Evolutionary conservation across 2,888 invertebrate species (phyloP), one percentile per base, ranked within the genome.

Genomic region (Patella depressa): DNA sequence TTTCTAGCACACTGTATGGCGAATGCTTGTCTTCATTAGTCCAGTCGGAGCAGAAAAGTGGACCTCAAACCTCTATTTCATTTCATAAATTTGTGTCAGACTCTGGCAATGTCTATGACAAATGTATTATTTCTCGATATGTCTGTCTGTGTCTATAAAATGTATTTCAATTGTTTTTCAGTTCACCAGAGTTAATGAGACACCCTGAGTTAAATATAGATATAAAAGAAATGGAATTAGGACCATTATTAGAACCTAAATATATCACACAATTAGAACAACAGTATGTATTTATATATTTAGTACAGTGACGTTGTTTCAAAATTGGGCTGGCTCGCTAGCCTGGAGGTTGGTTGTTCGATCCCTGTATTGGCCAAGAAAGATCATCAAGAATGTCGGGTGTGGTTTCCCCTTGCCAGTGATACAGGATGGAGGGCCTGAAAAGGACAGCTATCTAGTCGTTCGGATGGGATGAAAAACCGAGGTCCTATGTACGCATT

Each of bases 121-220:
- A 0, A 19, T 19, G n/a, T 65, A 19, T 19, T 19, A 65, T 12
- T 9, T 19, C n/a, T 65, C 7, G n/a, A 9, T 65, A 9, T 71
- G 17, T 34, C 9, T 71, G 53, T 34, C 34, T 72, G 7, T 29
- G 15, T n/a, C 17, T 17, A 24, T n/a, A 24, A 24, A 71, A 29
- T 74, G 53, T 57, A 17, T 29, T 57, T 17, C 65, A 14, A 17
- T 71, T 94, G 95, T 29, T 75, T 85, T 87, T 71, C 85, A 93
- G 93, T 0, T 96, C 97, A 0, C 92, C 94, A 2, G 98, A 99
- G 88, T 92, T 99, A 82, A 96, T 99, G 95, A 94, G 95, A 15
- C 96, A 96, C 92, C 94, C 96, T 0, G 97, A 97, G 88, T 93
- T 99, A 2, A 90, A 91, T 79, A 91, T 93, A 76, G 95, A 95